Base-by-base conservation (phyloP, 2,113 vertebrate species). In the Parotia lawesii region DNA sequence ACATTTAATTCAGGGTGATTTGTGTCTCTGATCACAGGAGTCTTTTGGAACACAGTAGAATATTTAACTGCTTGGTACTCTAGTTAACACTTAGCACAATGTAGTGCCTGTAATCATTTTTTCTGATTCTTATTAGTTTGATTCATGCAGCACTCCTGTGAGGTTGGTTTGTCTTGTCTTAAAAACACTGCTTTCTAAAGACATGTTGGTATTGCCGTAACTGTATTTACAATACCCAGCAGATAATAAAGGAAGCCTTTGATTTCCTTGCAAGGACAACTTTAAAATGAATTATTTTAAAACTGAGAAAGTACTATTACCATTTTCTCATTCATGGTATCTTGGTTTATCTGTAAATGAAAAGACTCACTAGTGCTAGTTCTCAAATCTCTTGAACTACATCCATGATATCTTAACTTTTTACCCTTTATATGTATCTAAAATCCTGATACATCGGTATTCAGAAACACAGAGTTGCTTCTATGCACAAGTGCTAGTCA, bases 241-340 rank as follows among this genome's bases (percentile, higher is more conserved):
- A 78, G 75, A 93, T 84, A 96, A 95, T 95, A 93, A 94, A 95
- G 75, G 44, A 88, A 91, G 45, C n/a, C 64, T 89, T 95, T 85
- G 37, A 64, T 79, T 93, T 72, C 60, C 51, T 78, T 21, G 7
- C 20, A 83, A 91, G 22, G 77, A 77, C 77, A 93, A 85, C 37
- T 94, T 79, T 18, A 44, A 95, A 95, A 87, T 56, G 0, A 71
- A 53, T 92, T 86, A 20, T 95, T 91, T 90, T 81, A 64, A 69
- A 94, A 48, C 23, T 29, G 50, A 85, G 64, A 60, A 85, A 75
- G 31, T 61, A 20, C 8, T 27, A 9, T 71, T 76, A 14, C 16
- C 4, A 10, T 77, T 73, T 94, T 74, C 35, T 85, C 21, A 33
- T 61, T 85, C 21, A 5, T 25, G 3, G 3, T 58, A 10, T 90